Percentiles rank a stretch among this genome's conserved stretches.
Conservation (phyloP, 2,888 invertebrate species). For the Hypena proboscidalis region DNA sequence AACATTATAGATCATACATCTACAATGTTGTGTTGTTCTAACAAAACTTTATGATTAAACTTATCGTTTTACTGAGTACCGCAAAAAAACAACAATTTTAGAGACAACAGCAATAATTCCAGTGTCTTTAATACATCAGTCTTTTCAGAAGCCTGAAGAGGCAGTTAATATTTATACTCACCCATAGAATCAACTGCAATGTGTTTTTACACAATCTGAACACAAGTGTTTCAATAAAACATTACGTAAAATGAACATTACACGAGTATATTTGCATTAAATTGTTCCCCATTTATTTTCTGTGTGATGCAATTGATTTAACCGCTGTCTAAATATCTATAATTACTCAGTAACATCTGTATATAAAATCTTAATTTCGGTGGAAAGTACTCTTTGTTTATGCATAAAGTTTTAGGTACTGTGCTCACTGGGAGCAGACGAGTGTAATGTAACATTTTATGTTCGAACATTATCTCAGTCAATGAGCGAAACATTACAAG, state of each 20-base stretch:
- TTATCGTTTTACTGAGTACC: too few relatives aligned
- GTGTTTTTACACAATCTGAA: conserved; percentile 19
- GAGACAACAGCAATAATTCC: neutral
- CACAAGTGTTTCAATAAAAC: conserved; percentile 27
- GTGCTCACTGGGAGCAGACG: too few relatives aligned
- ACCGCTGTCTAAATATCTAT: conserved; percentile 8
- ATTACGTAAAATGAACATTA: conserved; percentile 7
- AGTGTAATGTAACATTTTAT: too few relatives aligned
- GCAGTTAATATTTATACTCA: conserved; percentile 11
- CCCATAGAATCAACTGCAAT: conserved; percentile 9
- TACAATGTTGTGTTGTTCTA: too few relatives aligned
- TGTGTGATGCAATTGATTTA: conserved; percentile 6
- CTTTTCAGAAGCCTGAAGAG: conserved; percentile 8
- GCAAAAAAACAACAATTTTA: too few relatives aligned
- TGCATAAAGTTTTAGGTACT: conserved; percentile 12
- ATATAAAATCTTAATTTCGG: too few relatives aligned
- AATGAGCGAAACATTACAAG: too few relatives aligned
- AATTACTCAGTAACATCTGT: conserved; percentile 9
- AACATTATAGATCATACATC: too few relatives aligned
- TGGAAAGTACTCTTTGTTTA: conserved; percentile 4
- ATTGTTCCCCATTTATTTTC: conserved; percentile 6
- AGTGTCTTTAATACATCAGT: conserved; percentile 1
- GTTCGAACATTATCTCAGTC: too few relatives aligned
- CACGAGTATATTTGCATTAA: conserved; percentile 5
- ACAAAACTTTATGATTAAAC: too few relatives aligned